phyloP scores from a whole-genome alignment of 2,113 vertebrate genomes.

The Solenodon paradoxus region DNA sequence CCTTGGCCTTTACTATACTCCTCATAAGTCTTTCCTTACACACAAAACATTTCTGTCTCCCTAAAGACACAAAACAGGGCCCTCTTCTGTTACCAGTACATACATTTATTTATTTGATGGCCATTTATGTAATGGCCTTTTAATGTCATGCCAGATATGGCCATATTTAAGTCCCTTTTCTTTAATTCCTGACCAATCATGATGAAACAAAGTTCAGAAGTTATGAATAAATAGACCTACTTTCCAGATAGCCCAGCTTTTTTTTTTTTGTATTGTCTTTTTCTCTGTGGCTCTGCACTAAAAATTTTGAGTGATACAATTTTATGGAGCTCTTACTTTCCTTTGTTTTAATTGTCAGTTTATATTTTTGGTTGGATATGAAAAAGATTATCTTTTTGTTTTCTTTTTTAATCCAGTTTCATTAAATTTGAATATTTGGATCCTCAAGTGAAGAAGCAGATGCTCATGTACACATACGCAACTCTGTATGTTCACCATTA shows the following conservation, averaged over 20 bases:
- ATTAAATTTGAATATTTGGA: background rate
- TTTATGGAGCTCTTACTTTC: slow-evolving; percentile 10
- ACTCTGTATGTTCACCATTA: background rate
- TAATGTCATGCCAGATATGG: background rate
- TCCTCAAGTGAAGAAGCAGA: background rate
- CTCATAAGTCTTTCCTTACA: background rate
- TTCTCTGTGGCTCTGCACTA: background rate
- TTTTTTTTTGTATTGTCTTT: background rate
- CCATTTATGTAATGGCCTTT: background rate
- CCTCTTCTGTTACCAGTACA: background rate
- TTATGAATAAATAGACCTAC: background rate
- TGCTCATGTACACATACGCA: background rate
- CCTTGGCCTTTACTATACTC: background rate
- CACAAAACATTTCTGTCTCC: background rate
- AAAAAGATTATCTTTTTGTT: background rate
- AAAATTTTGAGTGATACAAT: background rate
- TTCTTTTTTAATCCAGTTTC: background rate
- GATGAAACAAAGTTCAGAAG: background rate
- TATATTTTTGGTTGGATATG: background rate
- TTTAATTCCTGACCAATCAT: background rate
- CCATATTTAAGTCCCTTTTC: background rate
- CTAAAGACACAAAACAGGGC: background rate
- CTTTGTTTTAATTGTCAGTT: background rate
- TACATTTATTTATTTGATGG: background rate
- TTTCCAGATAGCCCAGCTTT: background rate